phyloP scores from a whole-genome alignment of 2,888 invertebrate genomes.

The Gibbula magus region DNA sequence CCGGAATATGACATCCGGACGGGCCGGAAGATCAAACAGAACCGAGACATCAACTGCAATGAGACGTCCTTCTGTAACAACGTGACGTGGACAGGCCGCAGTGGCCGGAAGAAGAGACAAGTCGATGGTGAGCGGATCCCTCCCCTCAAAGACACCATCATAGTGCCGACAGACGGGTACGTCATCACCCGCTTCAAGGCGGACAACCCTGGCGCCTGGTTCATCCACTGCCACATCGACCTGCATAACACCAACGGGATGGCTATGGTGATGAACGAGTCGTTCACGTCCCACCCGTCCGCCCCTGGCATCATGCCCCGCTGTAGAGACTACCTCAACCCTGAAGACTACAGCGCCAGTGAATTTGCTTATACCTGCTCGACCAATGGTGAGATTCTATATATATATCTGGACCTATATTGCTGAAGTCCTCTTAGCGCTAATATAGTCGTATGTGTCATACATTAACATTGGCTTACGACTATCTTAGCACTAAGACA shows the following conservation, averaged over 20 bases:
- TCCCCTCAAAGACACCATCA: neutral
- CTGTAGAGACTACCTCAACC: constrained; percentile 39
- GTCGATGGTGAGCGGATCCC: neutral
- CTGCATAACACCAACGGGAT: constrained; percentile 61
- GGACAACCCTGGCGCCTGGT: constrained; percentile 64
- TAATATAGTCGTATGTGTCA: too few species aligned
- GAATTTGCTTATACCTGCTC: too few species aligned
- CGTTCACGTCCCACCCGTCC: constrained; percentile 19
- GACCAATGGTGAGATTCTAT: too few species aligned
- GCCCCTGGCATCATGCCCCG: constrained; percentile 49
- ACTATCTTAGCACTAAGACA: too few species aligned
- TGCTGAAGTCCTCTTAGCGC: too few species aligned
- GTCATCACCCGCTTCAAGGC: constrained; percentile 59
- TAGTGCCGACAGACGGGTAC: constrained; percentile 49
- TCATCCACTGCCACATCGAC: constrained; percentile 62
- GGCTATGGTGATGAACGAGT: constrained; percentile 57
- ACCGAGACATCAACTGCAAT: constrained; percentile 28
- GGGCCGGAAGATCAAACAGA: constrained; percentile 13
- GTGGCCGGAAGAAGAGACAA: neutral
- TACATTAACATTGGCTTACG: too few species aligned
- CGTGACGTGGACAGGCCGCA: neutral
- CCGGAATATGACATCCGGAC: constrained; percentile 21
- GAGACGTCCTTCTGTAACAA: constrained; percentile 26
- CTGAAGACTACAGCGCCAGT: too few species aligned
- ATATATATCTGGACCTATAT: too few species aligned